These are phyloP conservation scores for Diplodus sargus DNA, from an alignment of 2,797 vertebrate species.

Conservation along the genomic window DNA sequence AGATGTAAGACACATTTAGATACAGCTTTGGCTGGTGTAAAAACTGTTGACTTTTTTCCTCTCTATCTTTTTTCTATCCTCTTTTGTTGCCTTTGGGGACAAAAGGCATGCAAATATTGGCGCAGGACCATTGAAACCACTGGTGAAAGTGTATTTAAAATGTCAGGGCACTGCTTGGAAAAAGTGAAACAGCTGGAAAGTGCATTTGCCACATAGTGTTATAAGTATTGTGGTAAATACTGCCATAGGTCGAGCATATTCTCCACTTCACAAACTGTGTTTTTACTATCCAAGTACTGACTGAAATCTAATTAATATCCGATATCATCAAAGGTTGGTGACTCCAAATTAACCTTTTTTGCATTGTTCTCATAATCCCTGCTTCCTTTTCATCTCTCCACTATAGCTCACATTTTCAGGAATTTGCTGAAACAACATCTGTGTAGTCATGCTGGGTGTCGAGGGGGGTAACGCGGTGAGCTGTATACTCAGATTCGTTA, in stretches of 20 bases:
- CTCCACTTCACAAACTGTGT: conserved; percentile 18
- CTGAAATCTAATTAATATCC: conserved; percentile 5
- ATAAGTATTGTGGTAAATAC: conserved; percentile 28
- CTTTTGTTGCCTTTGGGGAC: conserved; percentile 80
- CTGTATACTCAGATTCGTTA: conserved; percentile 83
- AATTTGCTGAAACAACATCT: conserved; percentile 91
- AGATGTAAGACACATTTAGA: conserved; percentile 84
- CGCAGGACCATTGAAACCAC: conserved; percentile 69
- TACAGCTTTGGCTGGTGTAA: conserved; percentile 78
- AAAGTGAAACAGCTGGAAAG: conserved; percentile 71
- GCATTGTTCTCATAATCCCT: conserved; percentile 12
- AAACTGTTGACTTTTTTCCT: conserved; percentile 77
- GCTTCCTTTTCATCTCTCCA: conserved; percentile 21
- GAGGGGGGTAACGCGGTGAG: conserved; percentile 81
- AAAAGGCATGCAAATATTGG: conserved; percentile 85
- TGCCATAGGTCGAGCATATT: conserved; percentile 48
- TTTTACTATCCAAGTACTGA: neutral
- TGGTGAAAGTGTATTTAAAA: conserved; percentile 79
- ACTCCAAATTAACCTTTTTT: conserved; percentile 60
- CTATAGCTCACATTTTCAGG: conserved; percentile 82
- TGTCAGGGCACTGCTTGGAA: conserved; percentile 75
- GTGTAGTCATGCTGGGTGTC: conserved; percentile 87
- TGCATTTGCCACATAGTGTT: conserved; percentile 46
- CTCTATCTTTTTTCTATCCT: conserved; percentile 54
- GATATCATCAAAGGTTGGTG: conserved; percentile 38